Evolutionary conservation across 1,140 invertebrate genomes (phyloP).

Genomic region (Drosophila triauraria): DNA sequence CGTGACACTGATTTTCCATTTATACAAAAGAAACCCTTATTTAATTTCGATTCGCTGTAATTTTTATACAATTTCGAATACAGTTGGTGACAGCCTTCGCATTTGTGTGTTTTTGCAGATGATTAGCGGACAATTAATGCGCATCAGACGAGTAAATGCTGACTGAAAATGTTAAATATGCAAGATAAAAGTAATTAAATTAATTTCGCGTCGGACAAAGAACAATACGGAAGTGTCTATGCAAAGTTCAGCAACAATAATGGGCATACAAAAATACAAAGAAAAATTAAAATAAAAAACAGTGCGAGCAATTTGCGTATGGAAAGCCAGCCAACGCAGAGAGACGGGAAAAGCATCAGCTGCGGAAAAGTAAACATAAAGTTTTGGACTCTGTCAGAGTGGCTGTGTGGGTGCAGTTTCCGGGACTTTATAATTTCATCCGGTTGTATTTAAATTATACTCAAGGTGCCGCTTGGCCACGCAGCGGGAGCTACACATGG

Average conservation of each 20-base stretch:
- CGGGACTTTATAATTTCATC: slow-evolving; percentile 74
- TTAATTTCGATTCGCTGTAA: background rate
- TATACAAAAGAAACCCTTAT: slow-evolving; percentile 1
- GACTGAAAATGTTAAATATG: slow-evolving; percentile 32
- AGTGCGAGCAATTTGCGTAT: slow-evolving; percentile 64
- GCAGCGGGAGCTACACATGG: slow-evolving; percentile 34
- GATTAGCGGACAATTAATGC: slow-evolving; percentile 43
- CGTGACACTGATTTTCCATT: background rate
- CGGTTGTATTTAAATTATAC: slow-evolving; percentile 72
- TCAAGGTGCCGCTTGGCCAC: slow-evolving; percentile 33
- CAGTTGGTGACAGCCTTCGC: slow-evolving; percentile 12
- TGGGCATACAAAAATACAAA: slow-evolving; percentile 10
- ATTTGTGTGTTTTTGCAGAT: slow-evolving; percentile 36
- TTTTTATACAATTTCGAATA: background rate
- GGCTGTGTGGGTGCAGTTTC: slow-evolving; percentile 51
- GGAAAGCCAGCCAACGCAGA: slow-evolving; percentile 57
- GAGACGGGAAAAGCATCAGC: slow-evolving; percentile 52
- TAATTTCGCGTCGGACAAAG: slow-evolving; percentile 62
- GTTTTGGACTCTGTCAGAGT: slow-evolving; percentile 37
- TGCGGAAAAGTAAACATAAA: slow-evolving; percentile 79
- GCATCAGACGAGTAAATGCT: slow-evolving; percentile 10
- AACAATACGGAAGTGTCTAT: slow-evolving; percentile 59
- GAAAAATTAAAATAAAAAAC: slow-evolving; percentile 32
- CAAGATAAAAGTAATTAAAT: slow-evolving; percentile 63
- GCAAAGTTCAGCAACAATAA: slow-evolving; percentile 46